Conservation (phyloP, 2,797 vertebrate genomes). For the Cossypha dichroa region DNA sequence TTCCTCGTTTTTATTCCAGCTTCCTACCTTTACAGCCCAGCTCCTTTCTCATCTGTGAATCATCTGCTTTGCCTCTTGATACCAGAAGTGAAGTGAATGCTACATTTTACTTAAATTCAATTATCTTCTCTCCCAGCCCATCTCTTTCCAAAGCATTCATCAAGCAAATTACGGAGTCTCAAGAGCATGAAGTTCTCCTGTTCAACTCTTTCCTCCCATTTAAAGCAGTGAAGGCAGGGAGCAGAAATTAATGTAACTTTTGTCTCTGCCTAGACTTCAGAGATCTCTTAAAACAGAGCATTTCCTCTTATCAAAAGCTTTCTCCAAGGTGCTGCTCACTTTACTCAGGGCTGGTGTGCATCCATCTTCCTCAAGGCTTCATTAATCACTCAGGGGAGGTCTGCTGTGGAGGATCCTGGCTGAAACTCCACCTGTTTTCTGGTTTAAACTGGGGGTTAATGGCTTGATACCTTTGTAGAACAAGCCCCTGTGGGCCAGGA, state of each 20-base stretch:
- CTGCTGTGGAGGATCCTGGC: slow-evolving; percentile 2
- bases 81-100: not conserved
- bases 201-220: not conserved
- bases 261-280: slow-evolving; percentile 37
- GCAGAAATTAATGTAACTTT: slow-evolving; percentile 33
- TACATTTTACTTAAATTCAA: slow-evolving; percentile 22
- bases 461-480: not conserved
- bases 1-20: not conserved
- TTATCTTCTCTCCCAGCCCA: not conserved
- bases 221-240: slow-evolving; percentile 32
- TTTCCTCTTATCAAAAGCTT: slow-evolving; percentile 30
- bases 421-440: not conserved
- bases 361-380: slow-evolving; percentile 32
- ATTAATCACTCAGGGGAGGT: slow-evolving; percentile 10
- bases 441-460: not conserved
- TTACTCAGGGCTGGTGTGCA: not conserved
- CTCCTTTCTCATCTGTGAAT: not conserved
- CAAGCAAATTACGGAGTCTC: slow-evolving; percentile 6
- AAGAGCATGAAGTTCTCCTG: not conserved
- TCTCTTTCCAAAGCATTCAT: slow-evolving; percentile 28
- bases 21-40: not conserved
- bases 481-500: not conserved
- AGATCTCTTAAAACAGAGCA: slow-evolving; percentile 33
- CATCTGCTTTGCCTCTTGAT: not conserved
- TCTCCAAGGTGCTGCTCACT: slow-evolving; percentile 17